phyloP scores from a whole-genome alignment of 2,888 invertebrate genomes.

The Eulithis prunata region DNA sequence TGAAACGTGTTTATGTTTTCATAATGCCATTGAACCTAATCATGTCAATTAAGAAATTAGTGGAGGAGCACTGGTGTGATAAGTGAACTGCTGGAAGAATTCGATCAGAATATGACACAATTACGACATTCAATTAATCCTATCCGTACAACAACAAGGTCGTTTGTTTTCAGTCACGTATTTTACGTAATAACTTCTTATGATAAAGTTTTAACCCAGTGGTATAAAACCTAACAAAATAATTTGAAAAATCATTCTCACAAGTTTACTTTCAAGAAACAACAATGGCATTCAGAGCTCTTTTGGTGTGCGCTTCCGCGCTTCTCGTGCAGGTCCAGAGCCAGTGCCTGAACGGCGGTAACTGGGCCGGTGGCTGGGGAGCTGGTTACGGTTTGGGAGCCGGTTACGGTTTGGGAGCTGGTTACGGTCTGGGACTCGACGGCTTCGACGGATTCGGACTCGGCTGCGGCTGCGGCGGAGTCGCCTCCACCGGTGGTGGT shows the following conservation, averaged over 20 bases:
- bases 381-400: slow-evolving; percentile 2
- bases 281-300: slow-evolving; percentile 44
- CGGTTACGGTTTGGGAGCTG: slow-evolving; percentile 25
- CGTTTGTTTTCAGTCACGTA: slow-evolving; percentile 17
- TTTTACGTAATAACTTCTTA: slow-evolving; percentile 10
- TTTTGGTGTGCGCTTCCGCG: slow-evolving; percentile 40
- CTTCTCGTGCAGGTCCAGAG: slow-evolving; percentile 26
- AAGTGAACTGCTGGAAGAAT: background rate
- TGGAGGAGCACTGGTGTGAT: background rate
- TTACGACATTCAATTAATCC: slow-evolving; percentile 8
- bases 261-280: slow-evolving; percentile 20
- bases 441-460: slow-evolving; percentile 30
- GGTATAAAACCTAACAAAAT: slow-evolving; percentile 17
- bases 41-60: slow-evolving; percentile 9
- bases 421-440: slow-evolving; percentile 15
- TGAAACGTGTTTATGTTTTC: slow-evolving; percentile 8
- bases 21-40: slow-evolving; percentile 1
- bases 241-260: slow-evolving; percentile 20
- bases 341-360: slow-evolving; percentile 32
- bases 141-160: background rate
- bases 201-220: slow-evolving; percentile 4
- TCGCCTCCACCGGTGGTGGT: slow-evolving; percentile 46
- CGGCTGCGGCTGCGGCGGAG: slow-evolving; percentile 30
- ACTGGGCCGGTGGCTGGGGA: background rate
- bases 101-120: slow-evolving; percentile 13